A percentile compares a stretch with the other conserved stretches of the same genome.
phyloP scores from a whole-genome alignment of 92 coral and sea anemone species.

The Parazoanthus darwini region DNA sequence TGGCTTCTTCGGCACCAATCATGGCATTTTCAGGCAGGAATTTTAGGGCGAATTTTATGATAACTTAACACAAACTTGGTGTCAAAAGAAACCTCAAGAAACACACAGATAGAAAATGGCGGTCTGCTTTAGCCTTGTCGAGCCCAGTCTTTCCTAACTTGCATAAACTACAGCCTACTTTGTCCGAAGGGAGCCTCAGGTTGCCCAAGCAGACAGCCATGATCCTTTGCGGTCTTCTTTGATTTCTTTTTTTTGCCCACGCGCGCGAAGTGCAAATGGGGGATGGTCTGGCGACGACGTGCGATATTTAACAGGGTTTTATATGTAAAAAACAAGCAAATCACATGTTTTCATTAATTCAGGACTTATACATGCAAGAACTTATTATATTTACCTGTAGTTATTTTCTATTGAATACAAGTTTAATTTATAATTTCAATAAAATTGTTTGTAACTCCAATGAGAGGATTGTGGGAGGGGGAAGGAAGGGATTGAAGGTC shows the following conservation, averaged over 20 bases:
- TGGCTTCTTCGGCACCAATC: too few species aligned
- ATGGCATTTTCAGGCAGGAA: slow-evolving; percentile 8
- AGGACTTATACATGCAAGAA: too few species aligned
- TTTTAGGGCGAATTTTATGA: background rate
- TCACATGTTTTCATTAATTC: too few species aligned
- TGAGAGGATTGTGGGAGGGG: slow-evolving; percentile 47
- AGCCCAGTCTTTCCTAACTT: slow-evolving; percentile 9
- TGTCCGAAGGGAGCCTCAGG: slow-evolving; percentile 4
- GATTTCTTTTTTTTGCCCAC: background rate
- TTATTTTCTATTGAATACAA: slow-evolving; percentile 37
- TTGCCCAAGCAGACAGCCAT: slow-evolving; percentile 1
- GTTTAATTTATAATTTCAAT: slow-evolving; percentile 41
- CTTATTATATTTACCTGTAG: slow-evolving; percentile 7
- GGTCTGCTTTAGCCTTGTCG: background rate
- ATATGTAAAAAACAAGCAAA: background rate
- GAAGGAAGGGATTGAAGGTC: slow-evolving; percentile 41
- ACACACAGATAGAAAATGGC: slow-evolving; percentile 3
- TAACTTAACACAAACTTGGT: background rate
- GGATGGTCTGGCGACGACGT: background rate
- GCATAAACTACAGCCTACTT: slow-evolving; percentile 9
- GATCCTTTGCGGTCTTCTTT: slow-evolving; percentile 7
- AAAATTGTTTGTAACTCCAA: slow-evolving; percentile 44
- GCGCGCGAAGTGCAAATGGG: slow-evolving; percentile 7
- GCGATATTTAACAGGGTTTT: background rate
- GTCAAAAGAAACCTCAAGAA: slow-evolving; percentile 7